A percentile compares a stretch with the other conserved stretches of the same genome.
Conservation (phyloP, 2,888 invertebrate species). For the Rhodophaea formosa region DNA sequence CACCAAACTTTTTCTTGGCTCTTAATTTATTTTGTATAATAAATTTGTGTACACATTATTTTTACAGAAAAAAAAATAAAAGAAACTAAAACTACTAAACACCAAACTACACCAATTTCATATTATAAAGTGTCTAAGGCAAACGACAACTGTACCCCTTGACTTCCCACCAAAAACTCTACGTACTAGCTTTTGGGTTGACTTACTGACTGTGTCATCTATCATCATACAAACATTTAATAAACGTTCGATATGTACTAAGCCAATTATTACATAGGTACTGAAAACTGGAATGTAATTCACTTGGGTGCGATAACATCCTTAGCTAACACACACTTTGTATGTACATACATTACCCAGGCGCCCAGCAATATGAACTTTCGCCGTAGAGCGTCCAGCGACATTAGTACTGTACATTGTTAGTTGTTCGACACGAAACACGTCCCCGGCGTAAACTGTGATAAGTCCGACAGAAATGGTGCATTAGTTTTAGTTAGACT, state of each 20-base stretch:
- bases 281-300: background rate
- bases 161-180: too few species aligned
- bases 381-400: constrained; percentile 25
- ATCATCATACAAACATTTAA: too few species aligned
- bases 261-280: background rate
- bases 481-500: constrained; percentile 29
- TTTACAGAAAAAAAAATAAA: too few species aligned
- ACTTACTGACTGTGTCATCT: too few species aligned
- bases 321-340: background rate
- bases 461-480: constrained; percentile 28
- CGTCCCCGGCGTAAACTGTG: constrained; percentile 29
- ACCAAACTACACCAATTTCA: too few species aligned
- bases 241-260: background rate
- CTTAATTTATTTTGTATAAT: too few species aligned
- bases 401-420: constrained; percentile 26
- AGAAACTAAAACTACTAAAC: too few species aligned
- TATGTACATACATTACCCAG: constrained; percentile 8
- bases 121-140: too few species aligned
- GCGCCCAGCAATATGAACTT: constrained; percentile 1
- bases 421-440: constrained; percentile 25
- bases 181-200: too few species aligned
- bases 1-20: too few species aligned
- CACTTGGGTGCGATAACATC: background rate
- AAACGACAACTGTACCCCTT: too few species aligned
- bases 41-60: too few species aligned